These are phyloP conservation scores for Ceriagrion tenellum DNA, from an alignment of 2,888 invertebrate genomes.

Conservation along the genomic window DNA sequence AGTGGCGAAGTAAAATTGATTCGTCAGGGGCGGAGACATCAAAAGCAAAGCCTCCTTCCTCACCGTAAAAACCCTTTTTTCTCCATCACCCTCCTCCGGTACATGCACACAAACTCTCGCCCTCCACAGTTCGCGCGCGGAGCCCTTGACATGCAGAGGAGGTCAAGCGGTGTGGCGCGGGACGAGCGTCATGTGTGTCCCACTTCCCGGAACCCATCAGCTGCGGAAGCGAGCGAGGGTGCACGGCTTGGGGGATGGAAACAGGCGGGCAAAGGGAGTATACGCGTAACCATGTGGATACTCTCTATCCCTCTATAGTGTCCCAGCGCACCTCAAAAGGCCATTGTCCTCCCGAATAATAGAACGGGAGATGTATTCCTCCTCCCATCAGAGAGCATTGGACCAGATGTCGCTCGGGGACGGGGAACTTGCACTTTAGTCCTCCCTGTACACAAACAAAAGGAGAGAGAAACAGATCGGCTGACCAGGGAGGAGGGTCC, in stretches of 20 bases:
- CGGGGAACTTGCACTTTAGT: neutral
- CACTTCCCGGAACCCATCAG: neutral
- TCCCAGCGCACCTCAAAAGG: slow-evolving; percentile 37
- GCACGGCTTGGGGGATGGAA: neutral
- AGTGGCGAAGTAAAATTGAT: slow-evolving; percentile 8
- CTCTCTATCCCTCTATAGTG: neutral
- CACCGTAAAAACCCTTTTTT: neutral
- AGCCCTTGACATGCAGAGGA: neutral
- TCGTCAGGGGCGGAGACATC: slow-evolving; percentile 6
- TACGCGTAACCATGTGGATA: neutral
- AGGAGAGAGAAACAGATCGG: neutral
- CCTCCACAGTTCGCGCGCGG: neutral
- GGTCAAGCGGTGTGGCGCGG: neutral
- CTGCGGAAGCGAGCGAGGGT: slow-evolving; percentile 17
- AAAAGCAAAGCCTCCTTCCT: neutral
- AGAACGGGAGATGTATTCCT: neutral
- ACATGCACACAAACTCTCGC: neutral
- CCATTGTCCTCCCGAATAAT: slow-evolving; percentile 45
- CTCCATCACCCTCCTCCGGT: neutral
- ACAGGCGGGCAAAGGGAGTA: neutral
- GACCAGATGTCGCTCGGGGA: slow-evolving; percentile 38
- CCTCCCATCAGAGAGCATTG: neutral
- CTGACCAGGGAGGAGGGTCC: neutral
- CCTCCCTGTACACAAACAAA: neutral
- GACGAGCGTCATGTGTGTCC: slow-evolving; percentile 42